Base-by-base conservation (phyloP, 2,113 vertebrate species). In the Arenaria interpres region DNA sequence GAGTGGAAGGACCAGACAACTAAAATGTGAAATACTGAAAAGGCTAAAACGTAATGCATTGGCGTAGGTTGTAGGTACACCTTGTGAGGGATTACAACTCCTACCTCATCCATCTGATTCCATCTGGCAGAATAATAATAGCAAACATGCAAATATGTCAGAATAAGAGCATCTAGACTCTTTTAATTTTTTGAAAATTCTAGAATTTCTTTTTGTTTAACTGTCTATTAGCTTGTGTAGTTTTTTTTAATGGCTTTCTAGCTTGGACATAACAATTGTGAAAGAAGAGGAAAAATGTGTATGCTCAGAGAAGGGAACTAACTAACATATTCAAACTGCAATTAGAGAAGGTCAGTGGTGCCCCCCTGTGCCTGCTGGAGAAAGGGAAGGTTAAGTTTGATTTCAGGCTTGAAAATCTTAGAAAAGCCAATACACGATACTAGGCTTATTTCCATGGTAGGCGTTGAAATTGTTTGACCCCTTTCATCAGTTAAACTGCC, bases 361-460 rank as follows among this genome's bases (percentile, higher is more conserved):
- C 37, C 39, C 20, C n/a, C 63, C 14, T 28, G 10, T 48, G 62
- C 27, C 50, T 54, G 51, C 69, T 45, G 59, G 69, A 56, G 64
- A 46, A 80, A 71, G 27, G 80, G n/a, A 25, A 69, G 3, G 12
- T 59, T 7, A 27, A 32, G 10, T 41, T 59, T 56, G 7, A 46
- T 84, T 72, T 67, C 51, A 64, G 39, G 37, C 37, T 53, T 71
- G 35, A 43, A 46, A 85, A 17, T 6, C 37, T 15, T 11, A 14
- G 6, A 17, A 24, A 17, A 89, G 3, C 24, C 2, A 8, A 63
- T 37, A 5, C 1, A 3, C 9, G 30, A 33, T 8, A 4, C 2
- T 3, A 22, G 21, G 4, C 39, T 81, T 37, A 28, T 88, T 82
- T 90, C 66, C 13, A 4, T 5, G 16, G 6, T 17, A 9, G 59